phyloP scores from a whole-genome alignment of 2,113 vertebrate species.

The Chiloscyllium plagiosum region DNA sequence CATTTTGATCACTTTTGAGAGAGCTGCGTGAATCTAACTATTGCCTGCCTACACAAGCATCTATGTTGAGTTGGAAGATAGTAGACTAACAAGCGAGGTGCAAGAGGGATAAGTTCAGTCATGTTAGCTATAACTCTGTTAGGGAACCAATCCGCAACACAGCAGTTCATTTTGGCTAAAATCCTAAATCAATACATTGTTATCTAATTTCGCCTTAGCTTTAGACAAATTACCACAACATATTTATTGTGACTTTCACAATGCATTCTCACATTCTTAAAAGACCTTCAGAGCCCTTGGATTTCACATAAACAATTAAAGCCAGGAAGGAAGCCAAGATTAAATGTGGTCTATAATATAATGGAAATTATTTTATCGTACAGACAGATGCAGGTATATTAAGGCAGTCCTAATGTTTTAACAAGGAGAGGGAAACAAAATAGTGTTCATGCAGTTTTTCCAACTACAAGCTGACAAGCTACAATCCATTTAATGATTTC shows the following conservation, averaged over 20 bases:
- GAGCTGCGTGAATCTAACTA: neutral
- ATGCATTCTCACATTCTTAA: neutral
- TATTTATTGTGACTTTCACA: neutral
- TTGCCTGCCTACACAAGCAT: neutral
- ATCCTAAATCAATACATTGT: neutral
- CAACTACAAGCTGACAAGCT: neutral
- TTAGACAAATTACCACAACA: neutral
- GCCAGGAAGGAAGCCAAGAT: neutral
- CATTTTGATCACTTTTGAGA: neutral
- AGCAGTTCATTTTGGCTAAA: neutral
- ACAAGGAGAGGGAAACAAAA: neutral
- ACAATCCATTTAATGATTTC: neutral
- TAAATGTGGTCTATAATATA: neutral
- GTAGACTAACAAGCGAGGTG: neutral
- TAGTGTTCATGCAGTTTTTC: neutral
- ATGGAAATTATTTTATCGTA: neutral
- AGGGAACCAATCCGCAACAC: neutral
- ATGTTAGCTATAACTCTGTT: neutral
- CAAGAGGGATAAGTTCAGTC: neutral
- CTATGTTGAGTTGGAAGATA: neutral
- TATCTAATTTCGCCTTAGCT: neutral
- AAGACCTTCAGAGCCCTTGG: neutral
- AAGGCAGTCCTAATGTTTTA: neutral
- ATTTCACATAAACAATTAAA: neutral
- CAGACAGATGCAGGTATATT: neutral